phyloP scores from a whole-genome alignment of 1,140 invertebrate genomes.

The Trichonephila inaurata region DNA sequence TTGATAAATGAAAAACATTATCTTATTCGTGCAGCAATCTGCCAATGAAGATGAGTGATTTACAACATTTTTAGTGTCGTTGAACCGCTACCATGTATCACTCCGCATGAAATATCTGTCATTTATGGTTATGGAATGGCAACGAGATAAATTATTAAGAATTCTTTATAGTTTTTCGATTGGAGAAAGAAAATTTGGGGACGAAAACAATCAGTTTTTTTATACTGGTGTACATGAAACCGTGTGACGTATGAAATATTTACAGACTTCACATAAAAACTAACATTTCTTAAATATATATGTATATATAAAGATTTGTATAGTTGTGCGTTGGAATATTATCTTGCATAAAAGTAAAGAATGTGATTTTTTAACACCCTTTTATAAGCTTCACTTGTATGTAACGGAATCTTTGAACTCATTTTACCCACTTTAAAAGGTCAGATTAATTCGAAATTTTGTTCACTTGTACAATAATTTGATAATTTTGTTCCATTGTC shows the following conservation, averaged over 20 bases:
- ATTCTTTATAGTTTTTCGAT: neutral
- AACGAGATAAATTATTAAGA: neutral
- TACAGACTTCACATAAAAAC: too few relatives aligned
- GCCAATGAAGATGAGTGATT: neutral
- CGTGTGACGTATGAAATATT: neutral
- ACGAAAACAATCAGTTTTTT: neutral
- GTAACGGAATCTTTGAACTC: too few relatives aligned
- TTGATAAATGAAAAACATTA: neutral
- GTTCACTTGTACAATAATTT: too few relatives aligned
- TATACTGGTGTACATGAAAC: neutral
- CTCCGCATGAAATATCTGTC: neutral
- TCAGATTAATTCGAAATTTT: too few relatives aligned
- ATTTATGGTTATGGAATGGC: constrained; percentile 4
- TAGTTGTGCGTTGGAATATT: too few relatives aligned
- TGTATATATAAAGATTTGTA: too few relatives aligned
- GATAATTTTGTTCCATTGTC: too few relatives aligned
- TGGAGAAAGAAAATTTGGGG: neutral
- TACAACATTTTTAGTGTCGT: constrained; percentile 18
- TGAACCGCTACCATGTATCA: constrained; percentile 29
- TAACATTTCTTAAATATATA: too few relatives aligned
- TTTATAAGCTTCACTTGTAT: too few relatives aligned
- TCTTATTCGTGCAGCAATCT: neutral
- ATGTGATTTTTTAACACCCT: too few relatives aligned
- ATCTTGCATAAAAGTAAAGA: too few relatives aligned
- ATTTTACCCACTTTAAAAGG: too few relatives aligned